Base-by-base conservation (phyloP, 2,888 invertebrate species). In the Pterostichus niger region DNA sequence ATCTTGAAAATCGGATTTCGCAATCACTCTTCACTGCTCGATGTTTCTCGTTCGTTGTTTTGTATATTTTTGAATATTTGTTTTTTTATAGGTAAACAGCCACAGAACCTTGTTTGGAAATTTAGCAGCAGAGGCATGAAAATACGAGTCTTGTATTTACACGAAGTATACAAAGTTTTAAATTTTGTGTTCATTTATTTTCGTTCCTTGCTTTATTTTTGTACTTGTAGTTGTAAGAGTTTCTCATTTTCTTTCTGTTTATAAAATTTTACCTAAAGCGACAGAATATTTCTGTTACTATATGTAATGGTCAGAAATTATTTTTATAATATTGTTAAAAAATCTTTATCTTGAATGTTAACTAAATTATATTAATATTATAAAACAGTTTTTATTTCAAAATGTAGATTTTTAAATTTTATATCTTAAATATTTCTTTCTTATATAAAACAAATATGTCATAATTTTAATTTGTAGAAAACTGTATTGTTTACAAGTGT, bases 161-260 rank as follows among this genome's bases (percentile, higher is more conserved):
- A 75, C 13, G 33, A 5, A 49, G 24, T 49, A 75, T 10, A 75
- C 75, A 75, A 52, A 49, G 75, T 75, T 75, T n/a, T 49, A 75
- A 75, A 75, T 75, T 75, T 24, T 75, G 15, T 75, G 52, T 35
- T 49, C 75, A 49, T 44, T 75, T 75, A 49, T 75, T 75, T 75
- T 75, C 31, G 61, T 31, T 61, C 31, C 24, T 61, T 61, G 59
- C 10, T 59, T 59, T 17, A 17, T 59, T 59, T 13, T 59, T 59
- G 6, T 17, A 10, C 49, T 49, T 17, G 13, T 24, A 59, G 9
- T 59, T 13, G 6, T 13, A 59, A 17, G 17, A 59, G 11, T 6
- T 17, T 17, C 3, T 24, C 24, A 24, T 24, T 24, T 24, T 24
- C 24, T 24, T 13, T 13, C 17, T 59, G 17, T 13, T 24, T 59